Base-by-base conservation (phyloP, 2,888 invertebrate species). In the Drosophila rubida region DNA sequence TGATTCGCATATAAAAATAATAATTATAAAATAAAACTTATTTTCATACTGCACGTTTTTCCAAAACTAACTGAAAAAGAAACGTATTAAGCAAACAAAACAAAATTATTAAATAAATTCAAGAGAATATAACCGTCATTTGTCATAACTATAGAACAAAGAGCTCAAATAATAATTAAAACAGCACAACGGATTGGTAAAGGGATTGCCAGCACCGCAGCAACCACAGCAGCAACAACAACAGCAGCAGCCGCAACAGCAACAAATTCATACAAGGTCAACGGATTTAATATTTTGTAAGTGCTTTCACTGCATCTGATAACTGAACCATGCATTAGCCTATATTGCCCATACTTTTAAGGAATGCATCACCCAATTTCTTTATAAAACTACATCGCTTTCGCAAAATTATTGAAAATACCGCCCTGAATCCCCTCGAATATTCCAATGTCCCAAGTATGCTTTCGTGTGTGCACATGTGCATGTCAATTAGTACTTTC, bases 261-360 rank as follows among this genome's bases (percentile, higher is more conserved):
- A 75, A 64, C 66, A 70, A 80, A 79, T 88, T 87, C 76, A 74
- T 69, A 76, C 87, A 90, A 90, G 86, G 84, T 88, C 88, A 88
- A 89, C 89, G 86, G 88, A 90, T 88, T 90, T 80, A 90, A 90
- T 80, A 82, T 87, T 81, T 90, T 90, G 90, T 90, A 84, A 90
- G 90, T 88, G 59, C 55, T 37, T 49, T n/a, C 35, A 13, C 45
- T 37, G 7, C 16, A 61, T 46, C 22, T 25, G 6, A 37, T 25
- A 27, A 46, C 27, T 7, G 22, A 11, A 54, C 13, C 16, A 58
- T 51, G 14, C 35, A 37, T 37, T 37, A 37, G 35, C 7, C 30
- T 19, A 49, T 66, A 61, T 39, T 35, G 23, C 8, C 46, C 14
- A 14, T 37, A 37, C 45, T 41, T 25, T 41, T 51, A 48, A 55